phyloP scores from a whole-genome alignment of 2,797 vertebrate genomes.

The Manis crassicaudata region DNA sequence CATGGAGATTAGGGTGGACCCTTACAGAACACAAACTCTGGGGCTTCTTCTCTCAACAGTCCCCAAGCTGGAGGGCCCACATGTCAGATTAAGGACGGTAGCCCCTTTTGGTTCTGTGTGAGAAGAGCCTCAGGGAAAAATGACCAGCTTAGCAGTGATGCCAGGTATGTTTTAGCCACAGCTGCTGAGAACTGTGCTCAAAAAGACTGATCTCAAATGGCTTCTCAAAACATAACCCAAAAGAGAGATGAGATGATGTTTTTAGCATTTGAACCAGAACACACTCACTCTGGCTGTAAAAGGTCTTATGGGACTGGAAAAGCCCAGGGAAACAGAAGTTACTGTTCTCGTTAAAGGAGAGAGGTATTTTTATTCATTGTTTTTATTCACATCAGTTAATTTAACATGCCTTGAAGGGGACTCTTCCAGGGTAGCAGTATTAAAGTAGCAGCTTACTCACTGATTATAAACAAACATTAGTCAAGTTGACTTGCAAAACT shows the following conservation, averaged over 20 bases:
- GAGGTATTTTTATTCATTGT: conserved; percentile 81
- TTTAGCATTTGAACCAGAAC: conserved; percentile 77
- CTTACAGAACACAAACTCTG: not conserved
- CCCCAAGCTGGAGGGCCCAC: not conserved
- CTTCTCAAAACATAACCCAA: conserved; percentile 57
- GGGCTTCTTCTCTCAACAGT: not conserved
- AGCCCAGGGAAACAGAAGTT: conserved; percentile 76
- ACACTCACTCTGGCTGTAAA: conserved; percentile 66
- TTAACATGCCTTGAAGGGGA: conserved; percentile 80
- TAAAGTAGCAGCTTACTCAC: conserved; percentile 78
- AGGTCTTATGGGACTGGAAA: conserved; percentile 72
- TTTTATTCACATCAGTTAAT: conserved; percentile 81
- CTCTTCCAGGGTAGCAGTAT: conserved; percentile 67
- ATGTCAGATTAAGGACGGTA: not conserved
- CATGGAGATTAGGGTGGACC: not conserved
- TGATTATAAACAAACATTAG: conserved; percentile 82
- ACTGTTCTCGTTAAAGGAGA: conserved; percentile 76
- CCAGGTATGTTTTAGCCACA: not conserved
- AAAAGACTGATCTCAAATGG: conserved; percentile 69
- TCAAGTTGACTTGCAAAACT: conserved; percentile 77
- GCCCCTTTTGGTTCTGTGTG: not conserved
- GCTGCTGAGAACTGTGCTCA: conserved; percentile 15
- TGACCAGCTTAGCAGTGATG: not conserved
- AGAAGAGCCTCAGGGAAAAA: not conserved
- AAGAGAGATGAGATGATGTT: conserved; percentile 67